Conservation (phyloP, 2,797 vertebrate genomes). For the Pteronotus mesoamericanus region DNA sequence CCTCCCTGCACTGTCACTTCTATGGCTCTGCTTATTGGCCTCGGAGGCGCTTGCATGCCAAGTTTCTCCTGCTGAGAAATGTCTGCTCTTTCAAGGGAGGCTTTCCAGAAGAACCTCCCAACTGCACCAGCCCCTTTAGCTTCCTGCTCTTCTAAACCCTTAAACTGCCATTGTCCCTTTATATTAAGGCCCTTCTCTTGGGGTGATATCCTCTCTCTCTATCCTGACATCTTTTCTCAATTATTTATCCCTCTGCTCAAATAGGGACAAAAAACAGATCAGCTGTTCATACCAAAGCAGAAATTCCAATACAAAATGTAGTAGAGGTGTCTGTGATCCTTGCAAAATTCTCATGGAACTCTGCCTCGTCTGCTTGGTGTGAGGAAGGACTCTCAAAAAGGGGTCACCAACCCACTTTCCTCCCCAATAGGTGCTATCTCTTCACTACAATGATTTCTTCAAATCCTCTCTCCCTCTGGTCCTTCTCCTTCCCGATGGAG, state of each 20-base stretch:
- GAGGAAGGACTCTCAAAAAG: neutral
- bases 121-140: neutral
- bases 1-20: too few relatives aligned
- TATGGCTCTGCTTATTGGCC: neutral
- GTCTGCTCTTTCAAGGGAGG: neutral
- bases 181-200: neutral
- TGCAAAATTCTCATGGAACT: neutral
- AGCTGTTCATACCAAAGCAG: neutral
- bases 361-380: neutral
- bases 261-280: neutral
- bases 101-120: neutral
- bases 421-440: neutral
- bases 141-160: neutral
- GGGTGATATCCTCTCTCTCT: neutral
- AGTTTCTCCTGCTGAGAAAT: neutral
- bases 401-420: neutral
- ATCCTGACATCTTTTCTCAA: neutral
- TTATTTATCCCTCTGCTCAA: neutral
- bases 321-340: neutral
- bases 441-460: neutral
- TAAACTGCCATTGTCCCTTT: neutral
- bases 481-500: neutral
- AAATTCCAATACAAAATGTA: neutral
- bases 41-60: neutral
- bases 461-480: accelerated